phyloP scores from a whole-genome alignment of 2,113 vertebrate genomes.

The Tapirus terrestris region DNA sequence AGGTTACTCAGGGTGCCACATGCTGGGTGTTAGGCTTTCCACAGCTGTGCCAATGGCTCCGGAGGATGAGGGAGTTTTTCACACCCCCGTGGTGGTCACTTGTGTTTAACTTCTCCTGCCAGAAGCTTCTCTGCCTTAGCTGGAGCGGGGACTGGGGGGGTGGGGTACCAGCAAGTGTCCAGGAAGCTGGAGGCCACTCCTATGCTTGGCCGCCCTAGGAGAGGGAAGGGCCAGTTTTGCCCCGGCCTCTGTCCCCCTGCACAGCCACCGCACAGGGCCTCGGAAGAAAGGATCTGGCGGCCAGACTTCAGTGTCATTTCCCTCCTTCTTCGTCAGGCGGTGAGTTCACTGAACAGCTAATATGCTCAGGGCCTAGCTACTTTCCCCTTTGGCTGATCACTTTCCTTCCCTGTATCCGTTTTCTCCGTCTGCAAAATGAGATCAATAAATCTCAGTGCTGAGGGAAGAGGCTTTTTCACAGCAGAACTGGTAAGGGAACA shows the following conservation, averaged over 20 bases:
- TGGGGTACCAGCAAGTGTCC: conserved; percentile 62
- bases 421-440: conserved; percentile 44
- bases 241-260: neutral
- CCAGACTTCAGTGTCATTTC: neutral
- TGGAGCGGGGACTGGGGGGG: conserved; percentile 37
- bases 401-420: neutral
- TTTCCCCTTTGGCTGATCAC: neutral
- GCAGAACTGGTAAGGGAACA: neutral
- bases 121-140: neutral
- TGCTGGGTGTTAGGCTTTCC: neutral
- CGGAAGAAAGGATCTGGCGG: neutral
- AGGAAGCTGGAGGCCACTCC: conserved; percentile 74
- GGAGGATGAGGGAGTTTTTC: neutral
- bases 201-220: conserved; percentile 19
- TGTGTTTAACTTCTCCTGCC: neutral
- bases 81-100: neutral
- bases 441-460: neutral
- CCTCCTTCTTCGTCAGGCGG: neutral
- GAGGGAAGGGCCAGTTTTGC: neutral
- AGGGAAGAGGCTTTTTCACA: neutral
- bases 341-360: neutral
- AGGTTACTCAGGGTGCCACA: fast-evolving
- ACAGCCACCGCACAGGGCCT: fast-evolving
- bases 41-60: neutral
- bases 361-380: neutral